Conservation (phyloP, 2,797 vertebrate genomes). For the Sebastes aleutianus region DNA sequence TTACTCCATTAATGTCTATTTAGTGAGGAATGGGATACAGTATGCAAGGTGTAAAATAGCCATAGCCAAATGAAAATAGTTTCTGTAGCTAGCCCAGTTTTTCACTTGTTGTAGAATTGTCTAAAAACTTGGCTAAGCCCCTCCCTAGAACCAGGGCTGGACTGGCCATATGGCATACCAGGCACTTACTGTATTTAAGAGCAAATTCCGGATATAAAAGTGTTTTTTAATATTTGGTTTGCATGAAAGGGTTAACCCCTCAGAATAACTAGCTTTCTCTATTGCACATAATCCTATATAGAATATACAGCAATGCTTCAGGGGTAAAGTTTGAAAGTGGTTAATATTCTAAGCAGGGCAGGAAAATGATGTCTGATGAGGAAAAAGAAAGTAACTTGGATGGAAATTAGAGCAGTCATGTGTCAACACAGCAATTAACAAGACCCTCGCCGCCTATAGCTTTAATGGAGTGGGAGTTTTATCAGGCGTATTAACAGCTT, state of each 20-base stretch:
- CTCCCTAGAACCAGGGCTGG: too few species aligned
- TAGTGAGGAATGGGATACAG: not conserved
- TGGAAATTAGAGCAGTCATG: conserved; percentile 76
- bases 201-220: not conserved
- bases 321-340: conserved; percentile 8
- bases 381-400: conserved; percentile 63
- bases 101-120: not conserved
- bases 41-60: not conserved
- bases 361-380: conserved; percentile 54
- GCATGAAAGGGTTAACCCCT: not conserved
- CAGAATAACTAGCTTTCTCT: not conserved
- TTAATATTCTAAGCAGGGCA: conserved; percentile 67
- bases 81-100: not conserved
- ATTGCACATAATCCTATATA: conserved; percentile 1
- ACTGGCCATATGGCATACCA: too few species aligned
- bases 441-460: conserved; percentile 47
- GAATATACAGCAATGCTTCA: not conserved
- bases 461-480: conserved; percentile 82
- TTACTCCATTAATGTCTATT: not conserved
- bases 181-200: not conserved
- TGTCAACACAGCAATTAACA: conserved; percentile 82
- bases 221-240: not conserved
- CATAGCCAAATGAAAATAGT: not conserved
- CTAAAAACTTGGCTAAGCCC: too few species aligned
- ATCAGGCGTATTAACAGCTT: conserved; percentile 79